Base-by-base conservation (phyloP, 2,888 invertebrate genomes). In the Piscicola geometra region DNA sequence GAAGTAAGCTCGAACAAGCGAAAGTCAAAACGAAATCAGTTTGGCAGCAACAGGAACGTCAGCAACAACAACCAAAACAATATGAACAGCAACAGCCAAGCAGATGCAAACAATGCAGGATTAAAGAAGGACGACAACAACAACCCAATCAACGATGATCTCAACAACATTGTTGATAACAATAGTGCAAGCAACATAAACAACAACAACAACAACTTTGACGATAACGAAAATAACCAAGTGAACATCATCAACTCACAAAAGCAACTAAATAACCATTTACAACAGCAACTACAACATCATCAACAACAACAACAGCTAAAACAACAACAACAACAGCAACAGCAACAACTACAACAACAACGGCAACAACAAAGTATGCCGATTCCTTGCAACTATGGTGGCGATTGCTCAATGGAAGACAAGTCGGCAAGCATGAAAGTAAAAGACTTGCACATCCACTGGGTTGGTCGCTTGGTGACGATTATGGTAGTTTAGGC, bases 371-470 rank as follows among this genome's bases (percentile, higher is more conserved):
- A 18, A 56, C 60, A 56, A 56, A 56, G 5, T 5, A 56, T 18
- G 9, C 60, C 60, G 21, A 18, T 56, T 5, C 60, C 60, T 25
- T 56, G 60, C 60, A 56, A 56, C 60, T 56, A 56, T 56, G 60
- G 60, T 5, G 60, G 60, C n/a, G 60, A 56, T 9, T 56, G 60
- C n/a, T 56, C 60, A 9, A 56, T 25, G 60, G 60, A 56, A 18
- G 60, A 56, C 25, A 56, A 56, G n/a, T 18, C 60, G 5, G 60
- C 60, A 56, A 56, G 60, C n/a, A 56, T 56, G 60, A 56, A 25
- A 56, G 60, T 56, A 3, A 56, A 56, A 21, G 60, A 56, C 60
- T 21, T 56, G 3, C 60, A 56, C 25, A 56, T 56, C 25, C 60
- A 56, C n/a, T 56, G 60, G 60, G 60, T 56, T 56, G 21, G 60